Percentiles rank a stretch among this genome's conserved stretches.
phyloP scores from a whole-genome alignment of 53 echinoderm and acorn worm genomes.

The Holothuria leucospilota region DNA sequence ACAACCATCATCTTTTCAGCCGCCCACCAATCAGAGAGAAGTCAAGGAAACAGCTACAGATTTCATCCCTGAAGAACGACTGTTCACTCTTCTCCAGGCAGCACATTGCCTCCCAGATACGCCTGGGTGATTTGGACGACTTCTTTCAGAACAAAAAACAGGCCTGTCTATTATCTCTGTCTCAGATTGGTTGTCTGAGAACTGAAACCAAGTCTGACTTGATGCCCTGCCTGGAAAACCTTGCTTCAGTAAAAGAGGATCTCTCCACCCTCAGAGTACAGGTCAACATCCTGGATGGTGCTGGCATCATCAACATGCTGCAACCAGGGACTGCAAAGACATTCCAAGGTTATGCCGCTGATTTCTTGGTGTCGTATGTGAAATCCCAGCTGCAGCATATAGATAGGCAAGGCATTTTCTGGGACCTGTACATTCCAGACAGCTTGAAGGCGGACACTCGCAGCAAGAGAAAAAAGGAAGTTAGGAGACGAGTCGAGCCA shows the following conservation, averaged over 20 bases:
- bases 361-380: slow-evolving; percentile 25
- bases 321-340: too few relatives aligned
- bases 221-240: too few relatives aligned
- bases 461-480: slow-evolving; percentile 34
- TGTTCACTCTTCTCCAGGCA: slow-evolving; percentile 17
- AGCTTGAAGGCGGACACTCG: slow-evolving; percentile 6
- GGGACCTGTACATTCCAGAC: slow-evolving; percentile 17
- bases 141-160: slow-evolving; percentile 25
- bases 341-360: slow-evolving; percentile 50
- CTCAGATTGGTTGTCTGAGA: slow-evolving; percentile 14
- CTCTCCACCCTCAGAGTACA: too few relatives aligned
- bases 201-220: too few relatives aligned
- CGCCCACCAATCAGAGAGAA: too few relatives aligned
- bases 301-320: too few relatives aligned
- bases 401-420: too few relatives aligned
- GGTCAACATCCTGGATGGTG: too few relatives aligned
- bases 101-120: slow-evolving; percentile 44
- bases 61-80: slow-evolving; percentile 39
- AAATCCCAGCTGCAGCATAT: slow-evolving; percentile 32
- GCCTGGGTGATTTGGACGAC: slow-evolving; percentile 25
- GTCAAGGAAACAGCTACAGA: slow-evolving; percentile 7
- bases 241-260: slow-evolving; percentile 12
- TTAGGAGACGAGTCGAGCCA: too few relatives aligned
- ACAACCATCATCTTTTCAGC: slow-evolving; percentile 55
- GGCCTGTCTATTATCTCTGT: slow-evolving; percentile 15